Conservation (phyloP, 2,797 vertebrate species). For the Gadopsis bispinosus region DNA sequence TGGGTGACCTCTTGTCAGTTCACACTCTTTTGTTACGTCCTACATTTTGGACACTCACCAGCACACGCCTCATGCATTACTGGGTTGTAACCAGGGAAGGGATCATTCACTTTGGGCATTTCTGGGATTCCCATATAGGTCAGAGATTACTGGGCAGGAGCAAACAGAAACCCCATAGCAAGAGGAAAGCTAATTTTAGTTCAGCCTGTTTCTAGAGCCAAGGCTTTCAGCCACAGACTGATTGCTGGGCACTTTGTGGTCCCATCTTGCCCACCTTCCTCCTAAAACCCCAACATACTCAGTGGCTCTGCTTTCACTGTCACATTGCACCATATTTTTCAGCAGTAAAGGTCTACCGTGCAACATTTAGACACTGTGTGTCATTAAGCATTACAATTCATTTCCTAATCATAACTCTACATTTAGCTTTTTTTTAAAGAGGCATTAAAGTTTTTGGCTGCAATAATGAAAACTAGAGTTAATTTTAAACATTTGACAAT, state of each 20-base stretch:
- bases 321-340: background rate
- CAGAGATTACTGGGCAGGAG: conserved; percentile 51
- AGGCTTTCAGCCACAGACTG: conserved; percentile 21
- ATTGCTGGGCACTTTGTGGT: conserved; percentile 18
- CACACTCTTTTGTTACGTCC: background rate
- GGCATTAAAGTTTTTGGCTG: background rate
- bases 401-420: conserved; percentile 13
- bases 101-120: conserved; percentile 61
- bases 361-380: conserved; percentile 9
- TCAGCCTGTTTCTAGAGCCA: conserved; percentile 43
- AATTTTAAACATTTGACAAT: conserved; percentile 17
- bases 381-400: background rate
- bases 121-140: conserved; percentile 62
- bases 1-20: background rate
- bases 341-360: conserved; percentile 1
- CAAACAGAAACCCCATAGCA: conserved; percentile 43
- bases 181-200: conserved; percentile 63
- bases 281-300: background rate
- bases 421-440: background rate
- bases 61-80: conserved; percentile 21
- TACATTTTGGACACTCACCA: conserved; percentile 23
- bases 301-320: conserved; percentile 15
- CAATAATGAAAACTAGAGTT: conserved; percentile 4
- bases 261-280: conserved; percentile 26
- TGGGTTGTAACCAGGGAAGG: conserved; percentile 29